These are phyloP conservation scores for Sturnus vulgaris DNA, from an alignment of 2,113 vertebrate genomes.

Conservation along the genomic window DNA sequence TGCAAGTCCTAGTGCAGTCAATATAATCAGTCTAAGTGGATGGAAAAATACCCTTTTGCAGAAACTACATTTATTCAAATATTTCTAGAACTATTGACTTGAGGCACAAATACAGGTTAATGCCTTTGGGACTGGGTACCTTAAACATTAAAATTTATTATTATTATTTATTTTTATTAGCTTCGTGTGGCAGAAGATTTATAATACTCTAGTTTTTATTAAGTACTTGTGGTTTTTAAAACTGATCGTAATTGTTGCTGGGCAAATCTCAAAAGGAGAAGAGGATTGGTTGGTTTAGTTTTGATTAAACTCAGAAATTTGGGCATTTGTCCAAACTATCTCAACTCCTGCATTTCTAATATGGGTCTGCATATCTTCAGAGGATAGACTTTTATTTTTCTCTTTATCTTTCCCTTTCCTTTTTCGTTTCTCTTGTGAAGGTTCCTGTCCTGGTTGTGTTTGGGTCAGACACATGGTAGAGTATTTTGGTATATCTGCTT, in stretches of 20 bases:
- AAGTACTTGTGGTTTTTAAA: slow-evolving; percentile 58
- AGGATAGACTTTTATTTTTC: neutral
- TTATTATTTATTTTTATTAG: slow-evolving; percentile 70
- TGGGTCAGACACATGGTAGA: neutral
- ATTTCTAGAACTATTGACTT: slow-evolving; percentile 16
- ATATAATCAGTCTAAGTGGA: neutral
- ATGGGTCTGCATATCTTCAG: slow-evolving; percentile 11
- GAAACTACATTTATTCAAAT: slow-evolving; percentile 48
- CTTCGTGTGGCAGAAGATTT: slow-evolving; percentile 56
- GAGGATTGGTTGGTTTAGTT: slow-evolving; percentile 41
- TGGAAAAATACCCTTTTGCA: neutral
- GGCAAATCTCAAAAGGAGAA: slow-evolving; percentile 44
- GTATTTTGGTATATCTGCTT: neutral
- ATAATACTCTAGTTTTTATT: slow-evolving; percentile 61
- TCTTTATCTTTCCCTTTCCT: slow-evolving; percentile 20
- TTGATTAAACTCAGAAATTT: slow-evolving; percentile 61
- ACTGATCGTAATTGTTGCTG: slow-evolving; percentile 50
- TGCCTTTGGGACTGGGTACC: slow-evolving; percentile 27
- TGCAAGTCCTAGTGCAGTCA: neutral
- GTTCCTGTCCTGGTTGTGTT: neutral
- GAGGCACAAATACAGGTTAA: slow-evolving; percentile 7
- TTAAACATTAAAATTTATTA: slow-evolving; percentile 58
- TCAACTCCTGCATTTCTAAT: slow-evolving; percentile 18
- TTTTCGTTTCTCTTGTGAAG: neutral
- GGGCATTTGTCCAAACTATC: slow-evolving; percentile 45